Conservation (phyloP, 2,113 vertebrate species). For the Vulpes ferrilata region DNA sequence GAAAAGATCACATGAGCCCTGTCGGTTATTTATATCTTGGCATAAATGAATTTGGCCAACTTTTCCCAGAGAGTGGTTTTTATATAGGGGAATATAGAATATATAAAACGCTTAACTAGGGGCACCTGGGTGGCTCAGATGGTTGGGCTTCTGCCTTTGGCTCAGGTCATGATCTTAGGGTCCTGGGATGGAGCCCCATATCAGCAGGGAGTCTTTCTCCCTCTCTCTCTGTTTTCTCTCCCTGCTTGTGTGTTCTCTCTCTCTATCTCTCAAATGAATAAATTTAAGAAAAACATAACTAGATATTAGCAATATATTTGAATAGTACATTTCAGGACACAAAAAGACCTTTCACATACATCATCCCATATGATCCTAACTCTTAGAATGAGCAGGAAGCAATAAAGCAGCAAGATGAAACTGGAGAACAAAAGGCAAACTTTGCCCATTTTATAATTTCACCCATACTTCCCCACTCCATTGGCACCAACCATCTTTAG, state of each 20-base stretch:
- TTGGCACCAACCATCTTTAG: neutral
- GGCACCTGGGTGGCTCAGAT: too few species aligned
- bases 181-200: too few species aligned
- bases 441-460: neutral
- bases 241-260: too few species aligned
- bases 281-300: neutral
- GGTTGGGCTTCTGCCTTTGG: too few species aligned
- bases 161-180: too few species aligned
- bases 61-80: neutral
- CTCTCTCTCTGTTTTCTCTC: too few species aligned
- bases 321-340: neutral
- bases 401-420: neutral
- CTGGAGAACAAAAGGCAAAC: conserved; percentile 7
- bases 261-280: too few species aligned
- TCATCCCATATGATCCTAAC: neutral
- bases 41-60: neutral
- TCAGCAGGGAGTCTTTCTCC: too few species aligned
- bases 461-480: neutral
- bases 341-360: neutral
- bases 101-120: neutral
- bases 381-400: neutral
- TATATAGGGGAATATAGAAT: neutral
- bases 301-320: neutral
- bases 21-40: neutral
- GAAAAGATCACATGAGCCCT: neutral